phyloP scores from a whole-genome alignment of 2,888 invertebrate species.

The Oxyscelio sp. region DNA sequence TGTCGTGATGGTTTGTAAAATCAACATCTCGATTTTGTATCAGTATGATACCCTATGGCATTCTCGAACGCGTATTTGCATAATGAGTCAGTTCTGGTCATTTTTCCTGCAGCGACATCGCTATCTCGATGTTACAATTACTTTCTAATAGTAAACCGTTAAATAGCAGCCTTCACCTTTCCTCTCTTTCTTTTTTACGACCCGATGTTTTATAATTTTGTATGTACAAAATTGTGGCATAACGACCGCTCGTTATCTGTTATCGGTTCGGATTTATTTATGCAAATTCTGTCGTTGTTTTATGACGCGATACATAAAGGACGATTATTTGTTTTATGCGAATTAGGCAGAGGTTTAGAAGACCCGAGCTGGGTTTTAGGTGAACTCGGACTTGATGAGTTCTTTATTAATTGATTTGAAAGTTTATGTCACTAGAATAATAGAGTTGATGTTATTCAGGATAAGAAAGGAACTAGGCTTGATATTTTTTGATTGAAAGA shows the following conservation, averaged over 20 bases:
- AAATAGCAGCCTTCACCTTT: slow-evolving; percentile 50
- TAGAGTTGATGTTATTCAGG: background rate
- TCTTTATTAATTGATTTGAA: slow-evolving; percentile 34
- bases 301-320: slow-evolving; percentile 13
- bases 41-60: slow-evolving; percentile 40
- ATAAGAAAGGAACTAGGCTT: background rate
- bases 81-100: slow-evolving; percentile 51
- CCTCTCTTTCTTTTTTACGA: background rate
- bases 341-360: slow-evolving; percentile 16
- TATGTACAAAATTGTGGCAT: slow-evolving; percentile 10
- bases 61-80: slow-evolving; percentile 62
- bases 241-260: slow-evolving; percentile 23
- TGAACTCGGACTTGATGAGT: slow-evolving; percentile 18
- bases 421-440: background rate
- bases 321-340: slow-evolving; percentile 31
- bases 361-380: background rate
- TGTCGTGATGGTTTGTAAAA: background rate
- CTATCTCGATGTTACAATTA: slow-evolving; percentile 43
- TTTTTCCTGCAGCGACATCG: slow-evolving; percentile 18
- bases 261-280: slow-evolving; percentile 34
- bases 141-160: slow-evolving; percentile 39
- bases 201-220: slow-evolving; percentile 18
- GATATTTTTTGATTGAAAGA: too few species aligned
- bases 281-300: slow-evolving; percentile 27
- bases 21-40: slow-evolving; percentile 38